A percentile compares a stretch with the other conserved stretches of the same genome.
Conservation (phyloP, 2,113 vertebrate species). For the Macquaria australasica region DNA sequence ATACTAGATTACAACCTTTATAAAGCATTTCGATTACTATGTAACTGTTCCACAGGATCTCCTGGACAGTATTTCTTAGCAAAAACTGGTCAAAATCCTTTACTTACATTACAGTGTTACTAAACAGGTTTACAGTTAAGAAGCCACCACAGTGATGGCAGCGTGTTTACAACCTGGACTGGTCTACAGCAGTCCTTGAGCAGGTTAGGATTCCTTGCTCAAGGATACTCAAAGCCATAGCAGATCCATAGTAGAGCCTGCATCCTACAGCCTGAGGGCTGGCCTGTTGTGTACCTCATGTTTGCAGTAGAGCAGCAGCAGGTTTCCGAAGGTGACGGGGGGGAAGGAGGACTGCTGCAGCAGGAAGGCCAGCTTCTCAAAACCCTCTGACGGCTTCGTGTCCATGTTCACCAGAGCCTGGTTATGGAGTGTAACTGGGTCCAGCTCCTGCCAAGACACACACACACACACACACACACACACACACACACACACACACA, state of each 20-base stretch:
- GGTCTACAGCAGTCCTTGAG: no score
- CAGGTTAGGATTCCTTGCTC: background rate
- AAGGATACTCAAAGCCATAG: background rate
- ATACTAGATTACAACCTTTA: no score
- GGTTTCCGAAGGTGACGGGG: conserved; percentile 94
- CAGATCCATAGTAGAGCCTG: background rate
- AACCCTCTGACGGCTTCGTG: conserved; percentile 91
- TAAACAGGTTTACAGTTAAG: no score
- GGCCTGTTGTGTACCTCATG: conserved; percentile 81
- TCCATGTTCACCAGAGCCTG: conserved; percentile 97
- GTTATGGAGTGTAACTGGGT: conserved; percentile 96
- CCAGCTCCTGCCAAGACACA: conserved; percentile 85
- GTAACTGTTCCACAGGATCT: no score
- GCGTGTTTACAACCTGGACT: no score
- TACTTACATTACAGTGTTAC: no score
- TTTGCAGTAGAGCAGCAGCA: conserved; percentile 94
- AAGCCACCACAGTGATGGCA: no score
- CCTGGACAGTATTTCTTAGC: no score
- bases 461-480: conserved; percentile 9
- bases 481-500: background rate
- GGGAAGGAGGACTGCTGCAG: conserved; percentile 95
- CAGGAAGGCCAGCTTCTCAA: conserved; percentile 95
- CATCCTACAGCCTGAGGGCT: no score
- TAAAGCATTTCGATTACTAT: no score
- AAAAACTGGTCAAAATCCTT: no score